A percentile compares a stretch with the other conserved stretches of the same genome.
These are phyloP conservation scores for Thecocarcelia acutangulata DNA, from an alignment of 2,888 invertebrate species.

Conservation along the genomic window DNA sequence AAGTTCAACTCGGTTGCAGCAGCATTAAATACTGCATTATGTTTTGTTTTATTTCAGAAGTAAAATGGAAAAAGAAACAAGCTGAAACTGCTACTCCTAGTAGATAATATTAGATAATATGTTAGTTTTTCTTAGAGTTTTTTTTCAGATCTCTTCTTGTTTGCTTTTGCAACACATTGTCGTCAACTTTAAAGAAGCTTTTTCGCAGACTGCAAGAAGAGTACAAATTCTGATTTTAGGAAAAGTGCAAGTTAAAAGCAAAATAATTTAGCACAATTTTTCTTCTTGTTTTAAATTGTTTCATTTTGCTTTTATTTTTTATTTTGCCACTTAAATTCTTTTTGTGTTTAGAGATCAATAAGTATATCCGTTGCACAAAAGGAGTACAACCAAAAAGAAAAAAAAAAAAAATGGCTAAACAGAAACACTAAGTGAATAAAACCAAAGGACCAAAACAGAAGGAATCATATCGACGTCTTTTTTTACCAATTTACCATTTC, in stretches of 20 bases:
- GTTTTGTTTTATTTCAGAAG: constrained; percentile 31
- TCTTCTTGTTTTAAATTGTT: not conserved
- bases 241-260: constrained; percentile 12
- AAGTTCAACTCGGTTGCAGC: constrained; percentile 1
- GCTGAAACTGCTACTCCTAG: constrained; percentile 7
- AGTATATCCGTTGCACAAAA: constrained; percentile 43
- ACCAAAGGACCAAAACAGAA: too few relatives aligned
- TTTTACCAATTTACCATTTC: too few relatives aligned
- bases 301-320: constrained; percentile 3
- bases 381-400: constrained; percentile 1
- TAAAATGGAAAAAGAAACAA: not conserved
- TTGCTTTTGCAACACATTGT: not conserved
- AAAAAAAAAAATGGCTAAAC: not conserved
- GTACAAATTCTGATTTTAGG: not conserved
- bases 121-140: constrained; percentile 39
- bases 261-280: constrained; percentile 11
- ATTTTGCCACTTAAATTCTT: not conserved
- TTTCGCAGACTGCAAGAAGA: not conserved
- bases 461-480: too few relatives aligned
- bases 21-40: constrained; percentile 53
- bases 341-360: constrained; percentile 55
- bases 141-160: not conserved
- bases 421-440: too few relatives aligned
- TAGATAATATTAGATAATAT: constrained; percentile 46
- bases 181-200: constrained; percentile 30